Base-by-base conservation (phyloP, 2,888 invertebrate species). In the Matsumyia berberina region DNA sequence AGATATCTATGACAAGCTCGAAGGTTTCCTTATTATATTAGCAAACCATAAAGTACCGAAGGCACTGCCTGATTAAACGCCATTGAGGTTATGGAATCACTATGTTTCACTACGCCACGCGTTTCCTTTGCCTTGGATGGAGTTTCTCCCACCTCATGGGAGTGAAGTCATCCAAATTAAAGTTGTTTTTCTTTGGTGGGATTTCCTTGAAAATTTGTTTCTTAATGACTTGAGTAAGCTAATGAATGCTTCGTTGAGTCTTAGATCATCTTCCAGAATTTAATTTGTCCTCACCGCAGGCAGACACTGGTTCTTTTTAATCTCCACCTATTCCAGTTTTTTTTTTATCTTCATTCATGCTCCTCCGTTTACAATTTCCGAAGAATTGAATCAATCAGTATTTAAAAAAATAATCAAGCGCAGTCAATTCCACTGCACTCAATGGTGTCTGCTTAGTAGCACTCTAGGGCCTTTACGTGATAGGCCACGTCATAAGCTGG, bases 61-160 rank as follows among this genome's bases (percentile, higher is more conserved):
- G 0, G 80, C 69, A 78, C 88, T 89, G 35, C 90, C 78, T 82
- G 6, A 79, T 37, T 1, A 88, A 69, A 24, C 89, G 89, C 91
- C 91, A 91, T 15, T 15, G 49, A 53, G 80, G n/a, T 57, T 76
- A 49, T 24, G 87, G 86, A 37, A 89, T 86, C 0, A 85, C 57
- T 19, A 5, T 12, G 46, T 42, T n/a, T 35, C 79, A 5, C 81
- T 85, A 5, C 90, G 89, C 88, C 89, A 93, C 88, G 44, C 93
- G 91, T 87, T 94, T 94, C 37, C 93, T 90, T 88, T 94, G 93
- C 86, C 94, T 94, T 87, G 94, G 94, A 1, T 94, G 94, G 2
- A 94, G 87, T 88, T 93, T 93, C 15, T 90, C 90, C 0, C 83
- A 44, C 53, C 86, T 87, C 2, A 81, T 29, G 31, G 90, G 89